Base-by-base conservation (phyloP, 2,797 vertebrate species). In the Hippoglossus hippoglossus region DNA sequence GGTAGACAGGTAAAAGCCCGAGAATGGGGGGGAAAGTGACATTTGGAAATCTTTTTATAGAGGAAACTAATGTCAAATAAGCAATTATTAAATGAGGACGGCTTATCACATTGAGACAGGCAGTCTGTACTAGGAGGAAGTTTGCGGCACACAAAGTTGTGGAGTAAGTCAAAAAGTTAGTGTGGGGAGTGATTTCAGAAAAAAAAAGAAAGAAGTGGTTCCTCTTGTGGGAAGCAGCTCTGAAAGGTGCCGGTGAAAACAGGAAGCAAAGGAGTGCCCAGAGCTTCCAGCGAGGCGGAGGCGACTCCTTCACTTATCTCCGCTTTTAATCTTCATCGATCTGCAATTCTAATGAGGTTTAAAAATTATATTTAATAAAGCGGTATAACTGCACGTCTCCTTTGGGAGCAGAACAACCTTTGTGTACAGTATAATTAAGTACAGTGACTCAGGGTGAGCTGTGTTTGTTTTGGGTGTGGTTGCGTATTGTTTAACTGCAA, bases 31-130 rank as follows among this genome's bases (percentile, higher is more conserved):
- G 67, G 69, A 78, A 86, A 71, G 69, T 86, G 85, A 84, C 87
- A 83, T 88, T 75, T 81, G 80, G 66, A 78, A 84, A 81, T 84
- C 87, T 89, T 92, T 92, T 89, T 85, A 87, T 90, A 89, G 87
- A 75, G 77, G 67, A 72, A 89, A 88, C 89, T 86, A 85, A 86
- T 87, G 90, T 90, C 85, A 87, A 92, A 89, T 92, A 91, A 92
- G 90, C 87, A 92, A 92, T 90, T 90, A 87, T 89, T 87, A 89
- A 90, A 86, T 78, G 71, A 79, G 81, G 63, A 67, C 28, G 26
- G 82, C 89, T 93, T 89, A 92, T 92, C 91, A 85, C 84, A 67
- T 68, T 51, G 77, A 79, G 87, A 82, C 90, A 92, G 89, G 81
- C 75, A 24, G 81, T 49, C 59, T 73, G 82, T 61, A 82, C 84